phyloP scores from a whole-genome alignment of 2,888 invertebrate genomes.

The Brachypalpus laphriformis region DNA sequence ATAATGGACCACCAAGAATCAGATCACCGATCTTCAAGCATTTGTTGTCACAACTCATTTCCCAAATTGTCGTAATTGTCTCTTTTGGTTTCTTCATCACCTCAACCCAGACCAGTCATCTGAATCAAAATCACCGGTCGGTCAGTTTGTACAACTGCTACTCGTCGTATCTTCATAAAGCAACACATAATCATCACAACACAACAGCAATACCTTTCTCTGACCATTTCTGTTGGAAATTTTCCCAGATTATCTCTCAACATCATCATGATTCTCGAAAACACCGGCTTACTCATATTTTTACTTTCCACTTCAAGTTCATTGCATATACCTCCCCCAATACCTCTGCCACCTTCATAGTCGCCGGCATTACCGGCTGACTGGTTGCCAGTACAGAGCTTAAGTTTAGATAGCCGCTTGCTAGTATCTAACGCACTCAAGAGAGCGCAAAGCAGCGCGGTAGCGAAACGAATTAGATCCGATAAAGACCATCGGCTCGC shows the following conservation, averaged over 20 bases:
- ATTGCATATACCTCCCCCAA: conserved; percentile 37
- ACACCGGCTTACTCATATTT: conserved; percentile 64
- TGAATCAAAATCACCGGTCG: conserved; percentile 8
- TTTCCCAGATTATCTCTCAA: conserved; percentile 31
- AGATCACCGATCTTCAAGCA: background rate
- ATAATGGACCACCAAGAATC: background rate
- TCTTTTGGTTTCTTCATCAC: conserved; percentile 12
- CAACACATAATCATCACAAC: background rate
- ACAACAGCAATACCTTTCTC: conserved; percentile 45
- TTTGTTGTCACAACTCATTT: conserved; percentile 16
- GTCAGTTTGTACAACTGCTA: background rate
- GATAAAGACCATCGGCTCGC: conserved; percentile 48
- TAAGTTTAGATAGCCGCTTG: conserved; percentile 10
- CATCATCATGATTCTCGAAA: conserved; percentile 16
- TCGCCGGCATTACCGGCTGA: conserved; percentile 64
- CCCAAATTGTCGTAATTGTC: conserved; percentile 13
- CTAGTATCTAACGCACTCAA: conserved; percentile 57
- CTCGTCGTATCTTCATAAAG: conserved; percentile 11
- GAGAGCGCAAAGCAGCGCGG: conserved; percentile 36
- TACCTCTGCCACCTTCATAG: conserved; percentile 30
- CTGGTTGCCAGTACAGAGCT: conserved; percentile 31
- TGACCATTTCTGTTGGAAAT: conserved; percentile 35
- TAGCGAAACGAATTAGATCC: conserved; percentile 52
- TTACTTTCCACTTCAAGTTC: conserved; percentile 73
- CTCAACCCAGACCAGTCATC: background rate